Evolutionary conservation across 92 coral and sea anemone genomes (phyloP).

Genomic region (Isaurus tuberculatus): DNA sequence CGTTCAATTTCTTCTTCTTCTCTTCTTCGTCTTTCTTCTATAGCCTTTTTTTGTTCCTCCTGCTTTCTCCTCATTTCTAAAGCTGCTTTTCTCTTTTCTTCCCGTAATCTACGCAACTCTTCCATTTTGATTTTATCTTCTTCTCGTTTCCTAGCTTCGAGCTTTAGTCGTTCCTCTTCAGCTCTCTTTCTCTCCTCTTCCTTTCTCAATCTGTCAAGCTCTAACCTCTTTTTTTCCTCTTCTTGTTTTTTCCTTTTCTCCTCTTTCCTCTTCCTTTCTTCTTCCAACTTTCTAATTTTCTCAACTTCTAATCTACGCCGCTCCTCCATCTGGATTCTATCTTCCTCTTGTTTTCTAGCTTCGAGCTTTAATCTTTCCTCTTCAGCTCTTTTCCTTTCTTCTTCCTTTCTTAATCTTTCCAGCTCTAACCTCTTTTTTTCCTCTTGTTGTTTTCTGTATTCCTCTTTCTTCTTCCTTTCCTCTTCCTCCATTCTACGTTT

Average conservation of each 20-base stretch:
- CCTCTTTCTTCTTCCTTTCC: constrained; percentile 5
- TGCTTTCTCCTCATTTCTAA: neutral
- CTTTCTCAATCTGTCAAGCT: neutral
- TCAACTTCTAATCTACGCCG: neutral
- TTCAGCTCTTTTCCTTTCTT: neutral
- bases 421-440: neutral
- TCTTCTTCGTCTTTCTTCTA: neutral
- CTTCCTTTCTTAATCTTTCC: neutral
- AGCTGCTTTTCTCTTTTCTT: neutral
- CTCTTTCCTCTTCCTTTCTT: neutral
- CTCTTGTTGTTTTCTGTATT: neutral
- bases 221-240: neutral
- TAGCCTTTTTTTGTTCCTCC: neutral
- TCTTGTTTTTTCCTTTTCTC: neutral
- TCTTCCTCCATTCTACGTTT: neutral
- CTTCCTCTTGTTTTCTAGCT: neutral
- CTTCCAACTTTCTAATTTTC: neutral
- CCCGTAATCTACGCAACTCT: neutral
- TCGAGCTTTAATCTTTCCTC: neutral
- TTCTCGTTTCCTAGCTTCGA: constrained; percentile 2
- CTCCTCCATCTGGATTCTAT: neutral
- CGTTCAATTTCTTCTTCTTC: constrained; percentile 2
- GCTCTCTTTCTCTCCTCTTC: neutral
- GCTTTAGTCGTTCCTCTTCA: neutral
- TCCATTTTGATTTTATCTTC: constrained; percentile 3